Evolutionary conservation across 2,797 vertebrate genomes (phyloP), one percentile per base, ranked within the genome.

Genomic region (Holocentrus rufus): DNA sequence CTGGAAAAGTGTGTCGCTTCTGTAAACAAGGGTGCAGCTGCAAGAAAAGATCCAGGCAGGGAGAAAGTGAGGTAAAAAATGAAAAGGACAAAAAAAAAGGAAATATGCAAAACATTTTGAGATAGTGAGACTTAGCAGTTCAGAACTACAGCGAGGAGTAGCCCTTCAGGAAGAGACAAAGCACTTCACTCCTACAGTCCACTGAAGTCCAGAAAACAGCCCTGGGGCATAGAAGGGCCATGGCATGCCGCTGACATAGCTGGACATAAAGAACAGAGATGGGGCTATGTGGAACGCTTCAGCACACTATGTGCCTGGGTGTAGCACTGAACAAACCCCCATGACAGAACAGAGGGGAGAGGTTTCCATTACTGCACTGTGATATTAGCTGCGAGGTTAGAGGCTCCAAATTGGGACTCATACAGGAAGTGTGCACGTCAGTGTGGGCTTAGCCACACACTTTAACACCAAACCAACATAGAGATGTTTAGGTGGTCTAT

Each of bases 11-110:
- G 65, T 69, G 1, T 82, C 36, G 30, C 23, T 44, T 59, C 27
- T 27, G 55, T 60, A 58, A 85, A 76, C 25, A 73, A 74, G 74
- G 25, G 72, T 22, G 42, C 80, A 89, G 86, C 84, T 87, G 88
- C 67, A 76, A 25, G 50, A 27, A 46, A 25, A 61, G 53, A 8
- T 75, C 36, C 53, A 42, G 53, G 44, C 68, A 77, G 42, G 72
- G 4, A 18, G 42, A 69, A 11, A 44, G 14, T 0, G 2, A 56
- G 11, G 10, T 22, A 2, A 3, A 39, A 68, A 42, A 34, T 0
- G 30, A 20, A 13, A 31, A 50, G 30, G 34, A 31, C 7, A 65
- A 64, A 23, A 27, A 25, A 14, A 60, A 65, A 64, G 20, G 17
- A 52, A 50, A 23, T 66, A 39, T 71, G 7, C 25, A 55, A 66